These are phyloP conservation scores for Eledone cirrhosa DNA, from an alignment of 2,888 invertebrate species.

Conservation along the genomic window DNA sequence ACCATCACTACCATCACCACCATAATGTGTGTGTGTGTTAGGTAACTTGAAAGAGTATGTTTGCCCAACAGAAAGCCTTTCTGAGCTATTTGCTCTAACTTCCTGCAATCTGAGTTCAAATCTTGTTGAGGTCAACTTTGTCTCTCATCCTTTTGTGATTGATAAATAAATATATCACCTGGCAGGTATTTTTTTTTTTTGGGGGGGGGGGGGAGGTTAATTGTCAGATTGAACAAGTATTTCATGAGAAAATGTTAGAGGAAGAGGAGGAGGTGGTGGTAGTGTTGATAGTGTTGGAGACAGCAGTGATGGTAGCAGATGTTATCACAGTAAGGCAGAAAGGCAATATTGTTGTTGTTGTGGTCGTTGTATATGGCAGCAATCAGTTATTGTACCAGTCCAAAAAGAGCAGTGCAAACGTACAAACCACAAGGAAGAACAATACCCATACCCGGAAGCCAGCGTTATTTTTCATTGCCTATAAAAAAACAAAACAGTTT, in stretches of 20 bases:
- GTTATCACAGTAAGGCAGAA: background rate
- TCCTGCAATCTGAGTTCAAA: no score
- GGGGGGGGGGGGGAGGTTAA: no score
- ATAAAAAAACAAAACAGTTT: conserved; percentile 27
- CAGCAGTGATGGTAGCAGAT: background rate
- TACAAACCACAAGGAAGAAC: conserved; percentile 94
- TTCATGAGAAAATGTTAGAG: background rate
- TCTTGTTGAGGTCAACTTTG: no score
- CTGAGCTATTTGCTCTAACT: no score
- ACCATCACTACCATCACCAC: background rate
- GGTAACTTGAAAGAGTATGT: no score
- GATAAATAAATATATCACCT: no score
- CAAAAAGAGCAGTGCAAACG: conserved; percentile 92
- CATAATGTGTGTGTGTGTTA: no score
- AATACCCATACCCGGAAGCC: conserved; percentile 92
- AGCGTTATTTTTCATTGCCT: conserved; percentile 95
- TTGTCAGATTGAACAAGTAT: background rate
- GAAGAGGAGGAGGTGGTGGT: background rate
- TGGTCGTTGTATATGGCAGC: background rate
- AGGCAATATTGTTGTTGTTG: background rate
- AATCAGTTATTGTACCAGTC: conserved; percentile 93
- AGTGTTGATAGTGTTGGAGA: background rate
- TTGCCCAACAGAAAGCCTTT: no score
- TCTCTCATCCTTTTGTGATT: no score
- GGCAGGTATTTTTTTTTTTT: no score